Evolutionary conservation across 2,888 invertebrate species (phyloP).

Genomic region (Pristionchus fissidentatus): DNA sequence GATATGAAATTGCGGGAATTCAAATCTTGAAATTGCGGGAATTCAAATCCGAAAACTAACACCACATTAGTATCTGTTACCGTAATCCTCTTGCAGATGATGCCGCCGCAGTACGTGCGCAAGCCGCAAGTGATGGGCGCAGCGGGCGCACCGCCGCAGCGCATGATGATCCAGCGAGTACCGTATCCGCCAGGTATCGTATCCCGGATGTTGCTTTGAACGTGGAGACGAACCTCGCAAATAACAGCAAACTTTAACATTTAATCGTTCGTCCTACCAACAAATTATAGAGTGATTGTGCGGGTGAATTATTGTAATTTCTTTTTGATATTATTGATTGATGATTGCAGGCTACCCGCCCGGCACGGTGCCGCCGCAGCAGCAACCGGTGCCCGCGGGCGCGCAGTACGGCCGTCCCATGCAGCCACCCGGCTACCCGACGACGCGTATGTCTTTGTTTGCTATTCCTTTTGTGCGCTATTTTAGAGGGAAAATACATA

Average conservation of each 20-base stretch:
- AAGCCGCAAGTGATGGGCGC: conserved; percentile 35
- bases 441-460: background rate
- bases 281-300: no score
- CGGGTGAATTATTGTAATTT: no score
- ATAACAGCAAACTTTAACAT: background rate
- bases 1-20: no score
- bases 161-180: conserved; percentile 43
- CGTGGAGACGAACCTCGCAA: background rate
- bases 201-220: background rate
- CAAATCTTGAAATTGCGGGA: background rate
- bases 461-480: no score
- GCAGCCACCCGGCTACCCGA: conserved; percentile 13
- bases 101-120: conserved; percentile 25
- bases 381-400: background rate
- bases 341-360: conserved; percentile 10
- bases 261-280: no score
- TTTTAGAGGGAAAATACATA: no score
- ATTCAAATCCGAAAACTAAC: background rate
- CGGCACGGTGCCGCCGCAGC: conserved; percentile 21
- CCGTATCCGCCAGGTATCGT: conserved; percentile 34
- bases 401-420: conserved; percentile 10
- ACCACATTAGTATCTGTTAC: no score
- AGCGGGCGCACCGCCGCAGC: background rate
- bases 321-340: background rate
- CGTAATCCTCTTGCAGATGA: background rate